phyloP scores from a whole-genome alignment of 2,113 vertebrate species.

The Psittacara wagleri region DNA sequence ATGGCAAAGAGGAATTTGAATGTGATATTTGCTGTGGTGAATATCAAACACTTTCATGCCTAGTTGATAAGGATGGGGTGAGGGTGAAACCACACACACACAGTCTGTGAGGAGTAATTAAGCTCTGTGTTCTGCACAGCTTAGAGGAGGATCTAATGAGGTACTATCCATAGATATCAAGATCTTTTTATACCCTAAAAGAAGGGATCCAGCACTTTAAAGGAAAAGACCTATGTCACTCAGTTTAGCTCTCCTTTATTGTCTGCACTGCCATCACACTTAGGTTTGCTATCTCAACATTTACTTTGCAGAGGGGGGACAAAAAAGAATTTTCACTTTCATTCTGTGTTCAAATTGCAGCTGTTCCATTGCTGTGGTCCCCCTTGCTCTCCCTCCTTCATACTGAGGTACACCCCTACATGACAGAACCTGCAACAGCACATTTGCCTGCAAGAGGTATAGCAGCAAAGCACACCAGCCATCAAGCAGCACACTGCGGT shows the following conservation, averaged over 20 bases:
- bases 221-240: background rate
- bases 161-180: background rate
- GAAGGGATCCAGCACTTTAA: background rate
- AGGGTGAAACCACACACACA: fast-evolving
- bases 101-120: background rate
- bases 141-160: background rate
- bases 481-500: background rate
- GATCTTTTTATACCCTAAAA: background rate
- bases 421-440: background rate
- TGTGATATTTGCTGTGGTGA: background rate
- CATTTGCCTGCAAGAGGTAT: background rate
- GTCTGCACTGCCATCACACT: background rate
- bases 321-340: background rate
- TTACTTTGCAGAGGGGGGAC: background rate
- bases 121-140: background rate
- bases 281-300: background rate
- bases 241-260: background rate
- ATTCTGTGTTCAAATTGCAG: background rate
- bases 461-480: background rate
- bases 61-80: fast-evolving
- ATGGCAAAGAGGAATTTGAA: background rate
- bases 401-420: background rate
- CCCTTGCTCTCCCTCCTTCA: background rate
- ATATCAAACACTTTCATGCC: background rate
- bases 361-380: background rate